Conservation (phyloP, 2,113 vertebrate species). For the Tor tambroides region DNA sequence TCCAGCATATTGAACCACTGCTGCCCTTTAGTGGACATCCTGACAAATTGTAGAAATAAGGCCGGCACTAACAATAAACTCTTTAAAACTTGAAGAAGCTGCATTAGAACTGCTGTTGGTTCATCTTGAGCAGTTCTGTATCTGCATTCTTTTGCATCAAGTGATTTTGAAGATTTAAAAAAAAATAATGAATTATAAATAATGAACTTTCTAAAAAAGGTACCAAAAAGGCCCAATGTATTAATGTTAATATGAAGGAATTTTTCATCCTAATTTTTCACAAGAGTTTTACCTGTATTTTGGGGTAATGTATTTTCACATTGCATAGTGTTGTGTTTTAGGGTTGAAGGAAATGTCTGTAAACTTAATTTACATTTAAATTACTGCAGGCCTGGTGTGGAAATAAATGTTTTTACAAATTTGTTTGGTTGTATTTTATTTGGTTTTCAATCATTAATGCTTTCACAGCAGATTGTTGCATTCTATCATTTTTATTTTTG, state of each 20-base stretch:
- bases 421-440: neutral
- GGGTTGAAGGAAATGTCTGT: neutral
- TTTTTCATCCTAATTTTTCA: neutral
- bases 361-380: neutral
- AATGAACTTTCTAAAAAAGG: neutral
- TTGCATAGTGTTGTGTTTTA: neutral
- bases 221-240: neutral
- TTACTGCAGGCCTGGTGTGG: neutral
- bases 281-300: neutral
- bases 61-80: neutral
- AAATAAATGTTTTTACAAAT: neutral
- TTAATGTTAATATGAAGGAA: neutral
- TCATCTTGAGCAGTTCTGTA: neutral
- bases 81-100: neutral
- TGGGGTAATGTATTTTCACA: no score
- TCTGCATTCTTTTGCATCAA: neutral
- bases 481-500: neutral
- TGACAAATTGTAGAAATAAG: constrained; percentile 35
- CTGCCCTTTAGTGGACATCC: constrained; percentile 9
- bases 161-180: neutral
- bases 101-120: neutral
- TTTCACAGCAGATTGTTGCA: neutral
- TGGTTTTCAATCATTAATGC: neutral
- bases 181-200: neutral
- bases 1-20: constrained; percentile 72